Conservation (phyloP, 2,888 invertebrate species). For the Volucella bombylans region DNA sequence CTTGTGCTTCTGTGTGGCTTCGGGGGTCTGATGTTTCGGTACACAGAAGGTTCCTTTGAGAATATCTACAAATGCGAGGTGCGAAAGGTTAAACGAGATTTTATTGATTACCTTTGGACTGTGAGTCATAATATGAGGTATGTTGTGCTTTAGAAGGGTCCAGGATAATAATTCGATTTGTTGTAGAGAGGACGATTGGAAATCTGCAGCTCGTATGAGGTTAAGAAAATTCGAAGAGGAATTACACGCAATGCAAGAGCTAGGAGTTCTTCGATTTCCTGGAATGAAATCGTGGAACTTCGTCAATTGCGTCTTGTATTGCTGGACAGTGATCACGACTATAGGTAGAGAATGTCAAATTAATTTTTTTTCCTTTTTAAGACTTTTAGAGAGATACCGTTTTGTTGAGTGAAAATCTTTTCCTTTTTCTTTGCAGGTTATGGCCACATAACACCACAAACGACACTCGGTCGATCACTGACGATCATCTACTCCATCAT, state of each 20-base stretch:
- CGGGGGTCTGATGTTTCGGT: constrained; percentile 91
- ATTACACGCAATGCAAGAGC: constrained; percentile 91
- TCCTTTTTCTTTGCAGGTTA: constrained; percentile 88
- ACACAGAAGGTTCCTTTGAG: constrained; percentile 93
- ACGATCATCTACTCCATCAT: constrained; percentile 97
- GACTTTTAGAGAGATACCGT: neutral
- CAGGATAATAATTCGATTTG: neutral
- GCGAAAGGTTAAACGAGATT: constrained; percentile 92
- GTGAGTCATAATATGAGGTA: constrained; percentile 89
- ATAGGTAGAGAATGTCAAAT: constrained; percentile 86
- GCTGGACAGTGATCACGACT: constrained; percentile 92
- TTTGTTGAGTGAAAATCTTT: neutral
- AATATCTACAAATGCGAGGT: constrained; percentile 94
- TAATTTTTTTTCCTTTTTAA: neutral
- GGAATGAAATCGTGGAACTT: constrained; percentile 94
- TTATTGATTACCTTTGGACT: constrained; percentile 91
- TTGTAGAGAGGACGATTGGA: constrained; percentile 93
- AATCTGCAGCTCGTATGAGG: constrained; percentile 90
- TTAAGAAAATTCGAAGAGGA: constrained; percentile 93
- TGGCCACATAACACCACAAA: constrained; percentile 97
- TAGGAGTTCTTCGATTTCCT: constrained; percentile 92
- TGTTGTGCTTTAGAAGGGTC: neutral
- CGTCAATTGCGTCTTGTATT: constrained; percentile 92
- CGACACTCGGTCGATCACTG: constrained; percentile 91
- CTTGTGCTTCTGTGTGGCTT: constrained; percentile 89